A percentile compares a stretch with the other conserved stretches of the same genome.
These are phyloP conservation scores for Corythucha ciliata DNA, from an alignment of 2,888 invertebrate species.

Conservation along the genomic window DNA sequence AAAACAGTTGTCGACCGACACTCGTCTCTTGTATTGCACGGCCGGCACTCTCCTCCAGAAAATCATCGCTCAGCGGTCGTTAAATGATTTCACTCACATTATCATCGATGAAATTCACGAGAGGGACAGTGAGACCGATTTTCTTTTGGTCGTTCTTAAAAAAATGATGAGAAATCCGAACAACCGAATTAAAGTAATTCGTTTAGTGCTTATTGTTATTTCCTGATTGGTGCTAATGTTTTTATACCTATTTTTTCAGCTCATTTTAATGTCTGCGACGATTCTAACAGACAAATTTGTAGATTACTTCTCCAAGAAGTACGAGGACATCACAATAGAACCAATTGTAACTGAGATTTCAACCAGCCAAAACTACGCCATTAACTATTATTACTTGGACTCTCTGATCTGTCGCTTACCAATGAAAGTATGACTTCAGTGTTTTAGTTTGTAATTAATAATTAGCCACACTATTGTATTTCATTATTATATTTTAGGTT, in stretches of 20 bases:
- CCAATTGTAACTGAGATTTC: conserved; percentile 51
- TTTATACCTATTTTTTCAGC: conserved; percentile 41
- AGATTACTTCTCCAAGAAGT: conserved; percentile 53
- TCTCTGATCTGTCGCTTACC: conserved; percentile 44
- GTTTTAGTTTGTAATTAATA: conserved; percentile 2
- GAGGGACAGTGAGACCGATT: conserved; percentile 84
- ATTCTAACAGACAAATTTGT: conserved; percentile 65
- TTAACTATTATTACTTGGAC: conserved; percentile 56
- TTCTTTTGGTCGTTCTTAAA: conserved; percentile 70
- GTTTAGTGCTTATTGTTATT: neutral
- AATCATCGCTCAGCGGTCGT: conserved; percentile 49
- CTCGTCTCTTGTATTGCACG: conserved; percentile 75
- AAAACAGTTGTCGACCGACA: conserved; percentile 52
- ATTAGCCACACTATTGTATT: neutral
- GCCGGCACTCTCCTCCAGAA: conserved; percentile 80
- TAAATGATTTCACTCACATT: conserved; percentile 76
- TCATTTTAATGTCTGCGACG: conserved; percentile 91
- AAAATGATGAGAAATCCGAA: conserved; percentile 46
- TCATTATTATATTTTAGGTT: conserved; percentile 6
- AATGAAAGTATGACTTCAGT: conserved; percentile 36
- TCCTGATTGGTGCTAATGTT: neutral
- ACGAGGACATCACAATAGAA: conserved; percentile 38
- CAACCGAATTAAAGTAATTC: conserved; percentile 23
- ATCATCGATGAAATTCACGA: conserved; percentile 93
- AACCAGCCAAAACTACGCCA: conserved; percentile 47